Percentiles rank a stretch among this genome's conserved stretches.
These are phyloP conservation scores for Lophotis ruficrista DNA, from an alignment of 2,113 vertebrate genomes.

Conservation along the genomic window DNA sequence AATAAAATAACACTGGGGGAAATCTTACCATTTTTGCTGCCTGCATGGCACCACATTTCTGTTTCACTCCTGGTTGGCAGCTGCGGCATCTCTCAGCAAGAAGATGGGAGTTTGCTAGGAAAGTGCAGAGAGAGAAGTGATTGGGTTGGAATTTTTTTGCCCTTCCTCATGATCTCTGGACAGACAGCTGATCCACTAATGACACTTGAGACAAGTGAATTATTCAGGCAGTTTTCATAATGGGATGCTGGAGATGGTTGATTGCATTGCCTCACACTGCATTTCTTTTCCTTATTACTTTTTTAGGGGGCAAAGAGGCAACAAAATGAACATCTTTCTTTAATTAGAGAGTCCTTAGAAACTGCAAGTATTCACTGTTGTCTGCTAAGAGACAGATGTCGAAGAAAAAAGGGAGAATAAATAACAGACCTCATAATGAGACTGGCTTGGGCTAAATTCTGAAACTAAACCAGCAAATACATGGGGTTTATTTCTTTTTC, in stretches of 20 bases:
- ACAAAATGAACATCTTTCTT: neutral
- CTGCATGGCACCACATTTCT: neutral
- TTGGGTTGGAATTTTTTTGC: neutral
- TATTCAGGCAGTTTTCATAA: conserved; percentile 57
- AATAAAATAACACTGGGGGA: neutral
- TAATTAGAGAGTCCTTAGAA: conserved; percentile 12
- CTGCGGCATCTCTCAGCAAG: neutral
- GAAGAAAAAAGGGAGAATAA: conserved; percentile 33
- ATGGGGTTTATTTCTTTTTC: neutral
- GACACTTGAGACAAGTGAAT: conserved; percentile 44
- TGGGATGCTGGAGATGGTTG: conserved; percentile 9
- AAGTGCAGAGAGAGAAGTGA: neutral
- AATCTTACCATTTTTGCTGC: neutral
- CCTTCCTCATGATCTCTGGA: neutral
- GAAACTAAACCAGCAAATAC: neutral
- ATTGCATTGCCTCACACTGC: neutral
- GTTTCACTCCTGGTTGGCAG: neutral
- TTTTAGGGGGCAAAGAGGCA: neutral
- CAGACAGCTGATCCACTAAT: conserved; percentile 18
- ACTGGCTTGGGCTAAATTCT: conserved; percentile 35
- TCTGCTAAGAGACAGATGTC: conserved; percentile 3
- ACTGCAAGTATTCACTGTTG: neutral
- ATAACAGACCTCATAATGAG: conserved; percentile 38
- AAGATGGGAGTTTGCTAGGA: neutral
- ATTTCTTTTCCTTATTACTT: conserved; percentile 35